These are phyloP conservation scores for Cosmia trapezina DNA, from an alignment of 2,888 invertebrate genomes.

Conservation along the genomic window DNA sequence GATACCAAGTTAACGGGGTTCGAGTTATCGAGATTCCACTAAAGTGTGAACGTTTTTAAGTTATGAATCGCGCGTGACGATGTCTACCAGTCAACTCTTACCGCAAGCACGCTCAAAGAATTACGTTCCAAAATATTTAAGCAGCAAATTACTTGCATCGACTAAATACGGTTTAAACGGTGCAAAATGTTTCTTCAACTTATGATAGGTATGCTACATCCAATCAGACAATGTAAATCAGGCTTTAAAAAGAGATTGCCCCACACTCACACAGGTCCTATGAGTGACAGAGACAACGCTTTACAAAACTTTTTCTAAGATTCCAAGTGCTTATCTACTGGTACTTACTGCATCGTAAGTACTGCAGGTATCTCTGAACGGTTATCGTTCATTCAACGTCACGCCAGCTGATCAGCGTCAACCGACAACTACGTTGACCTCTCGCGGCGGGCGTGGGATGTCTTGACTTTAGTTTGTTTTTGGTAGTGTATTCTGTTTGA, in stretches of 20 bases:
- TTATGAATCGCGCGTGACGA: no score
- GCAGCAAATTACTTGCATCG: background rate
- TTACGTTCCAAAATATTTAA: background rate
- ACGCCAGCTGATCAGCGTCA: conserved; percentile 41
- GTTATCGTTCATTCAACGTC: conserved; percentile 55
- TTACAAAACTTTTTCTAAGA: conserved; percentile 2
- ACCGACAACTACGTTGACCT: conserved; percentile 21
- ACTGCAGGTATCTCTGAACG: conserved; percentile 19
- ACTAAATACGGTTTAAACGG: no score
- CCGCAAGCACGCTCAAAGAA: no score
- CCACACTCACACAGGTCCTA: background rate
- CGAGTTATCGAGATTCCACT: no score
- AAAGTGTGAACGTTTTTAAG: no score
- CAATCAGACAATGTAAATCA: background rate
- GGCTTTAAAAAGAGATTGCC: background rate
- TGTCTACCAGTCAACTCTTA: no score
- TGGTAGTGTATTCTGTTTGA: background rate
- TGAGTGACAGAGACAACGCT: background rate
- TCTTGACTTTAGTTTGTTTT: conserved; percentile 3
- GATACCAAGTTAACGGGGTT: no score
- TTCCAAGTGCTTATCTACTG: conserved; percentile 18
- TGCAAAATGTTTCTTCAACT: background rate
- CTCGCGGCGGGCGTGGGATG: conserved; percentile 9
- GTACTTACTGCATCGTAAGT: background rate
- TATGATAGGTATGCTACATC: no score